phyloP scores from a whole-genome alignment of 2,797 vertebrate genomes.

The Cygnus olor region DNA sequence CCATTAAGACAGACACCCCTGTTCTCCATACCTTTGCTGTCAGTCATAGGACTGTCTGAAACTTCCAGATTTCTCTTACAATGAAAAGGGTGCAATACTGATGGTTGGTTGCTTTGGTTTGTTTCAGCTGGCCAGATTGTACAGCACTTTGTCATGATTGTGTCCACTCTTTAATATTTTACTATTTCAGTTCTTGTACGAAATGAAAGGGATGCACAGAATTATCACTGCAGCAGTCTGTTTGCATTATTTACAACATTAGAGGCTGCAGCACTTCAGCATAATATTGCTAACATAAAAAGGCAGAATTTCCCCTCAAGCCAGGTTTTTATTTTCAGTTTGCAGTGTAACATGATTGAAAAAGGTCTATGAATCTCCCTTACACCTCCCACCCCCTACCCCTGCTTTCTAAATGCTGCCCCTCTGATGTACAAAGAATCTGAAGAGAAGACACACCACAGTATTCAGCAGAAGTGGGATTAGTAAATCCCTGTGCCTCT shows the following conservation, averaged over 20 bases:
- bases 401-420: not conserved
- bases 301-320: slow-evolving; percentile 23
- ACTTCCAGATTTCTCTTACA: not conserved
- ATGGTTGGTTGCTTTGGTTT: not conserved
- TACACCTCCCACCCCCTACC: not conserved
- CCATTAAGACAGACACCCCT: not conserved
- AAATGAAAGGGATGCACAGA: slow-evolving; percentile 33
- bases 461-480: not conserved
- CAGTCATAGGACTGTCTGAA: not conserved
- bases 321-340: slow-evolving; percentile 12
- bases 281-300: slow-evolving; percentile 41
- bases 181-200: not conserved
- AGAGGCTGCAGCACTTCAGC: slow-evolving; percentile 35
- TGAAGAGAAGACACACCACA: not conserved
- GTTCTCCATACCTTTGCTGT: not conserved
- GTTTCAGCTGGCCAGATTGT: not conserved
- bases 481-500: not conserved
- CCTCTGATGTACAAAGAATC: not conserved
- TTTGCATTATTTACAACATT: slow-evolving; percentile 59
- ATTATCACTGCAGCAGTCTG: slow-evolving; percentile 21
- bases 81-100: not conserved
- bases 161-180: slow-evolving; percentile 48
- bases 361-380: not conserved
- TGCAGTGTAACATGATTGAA: not conserved
- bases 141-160: not conserved